Evolutionary conservation across 2,888 invertebrate genomes (phyloP).

Genomic region (Lasioglossum lativentre): DNA sequence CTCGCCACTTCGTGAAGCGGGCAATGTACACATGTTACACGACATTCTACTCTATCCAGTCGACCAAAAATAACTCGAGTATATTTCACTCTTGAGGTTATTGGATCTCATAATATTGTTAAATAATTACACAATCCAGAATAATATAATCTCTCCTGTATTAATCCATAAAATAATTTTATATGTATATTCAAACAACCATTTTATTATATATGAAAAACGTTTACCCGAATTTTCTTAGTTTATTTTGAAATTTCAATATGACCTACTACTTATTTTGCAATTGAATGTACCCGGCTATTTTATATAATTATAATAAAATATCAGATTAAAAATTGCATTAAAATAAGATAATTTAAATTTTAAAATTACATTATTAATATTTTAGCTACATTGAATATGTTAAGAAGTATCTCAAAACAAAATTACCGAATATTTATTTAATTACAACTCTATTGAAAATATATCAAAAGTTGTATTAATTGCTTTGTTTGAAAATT

Average conservation of each 20-base stretch:
- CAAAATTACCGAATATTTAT: not conserved
- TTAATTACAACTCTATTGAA: not conserved
- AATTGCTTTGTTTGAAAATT: not conserved
- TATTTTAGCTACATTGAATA: too few species aligned
- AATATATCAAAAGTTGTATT: not conserved
- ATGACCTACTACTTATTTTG: not conserved
- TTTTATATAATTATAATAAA: not conserved
- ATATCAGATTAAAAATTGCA: not conserved
- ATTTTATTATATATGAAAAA: not conserved
- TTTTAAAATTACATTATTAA: too few species aligned
- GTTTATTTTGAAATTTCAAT: not conserved
- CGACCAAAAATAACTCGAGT: constrained; percentile 34
- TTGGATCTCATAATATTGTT: not conserved
- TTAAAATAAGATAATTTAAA: too few species aligned
- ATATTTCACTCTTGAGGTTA: constrained; percentile 38
- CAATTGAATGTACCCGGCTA: not conserved
- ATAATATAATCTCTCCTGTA: not conserved
- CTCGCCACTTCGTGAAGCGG: constrained; percentile 28
- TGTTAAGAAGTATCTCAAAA: not conserved
- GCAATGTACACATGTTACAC: constrained; percentile 26
- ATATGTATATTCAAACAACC: not conserved
- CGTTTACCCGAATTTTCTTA: not conserved
- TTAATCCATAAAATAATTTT: not conserved
- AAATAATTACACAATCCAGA: not conserved
- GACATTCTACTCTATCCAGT: constrained; percentile 39